These are phyloP conservation scores for Amphiprion ocellaris DNA, from an alignment of 2,113 vertebrate genomes.

Conservation along the genomic window DNA sequence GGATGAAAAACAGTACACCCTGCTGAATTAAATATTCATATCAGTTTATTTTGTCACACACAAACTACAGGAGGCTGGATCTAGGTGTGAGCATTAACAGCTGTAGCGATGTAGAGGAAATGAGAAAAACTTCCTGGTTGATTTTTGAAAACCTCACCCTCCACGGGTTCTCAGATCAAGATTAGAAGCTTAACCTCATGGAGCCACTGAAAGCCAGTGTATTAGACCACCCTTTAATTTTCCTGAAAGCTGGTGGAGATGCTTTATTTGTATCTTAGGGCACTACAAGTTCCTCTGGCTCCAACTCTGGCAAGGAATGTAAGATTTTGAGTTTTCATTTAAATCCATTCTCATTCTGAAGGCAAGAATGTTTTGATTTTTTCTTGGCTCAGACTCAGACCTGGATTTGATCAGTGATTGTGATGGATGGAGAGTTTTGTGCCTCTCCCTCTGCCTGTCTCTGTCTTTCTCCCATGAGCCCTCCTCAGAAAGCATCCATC, in stretches of 20 bases:
- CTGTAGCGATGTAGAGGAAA: neutral
- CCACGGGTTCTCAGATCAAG: conserved; percentile 5
- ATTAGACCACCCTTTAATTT: conserved; percentile 14
- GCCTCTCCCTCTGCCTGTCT: neutral
- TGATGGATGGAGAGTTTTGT: conserved; percentile 24
- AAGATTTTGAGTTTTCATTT: conserved; percentile 24
- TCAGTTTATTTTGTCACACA: no score
- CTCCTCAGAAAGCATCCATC: conserved; percentile 35
- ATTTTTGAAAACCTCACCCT: conserved; percentile 6
- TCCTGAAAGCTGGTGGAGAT: neutral
- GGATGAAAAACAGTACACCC: no score
- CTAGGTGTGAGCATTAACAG: conserved; percentile 17
- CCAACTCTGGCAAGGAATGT: neutral
- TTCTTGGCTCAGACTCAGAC: conserved; percentile 19
- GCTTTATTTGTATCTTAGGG: neutral
- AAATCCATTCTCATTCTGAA: conserved; percentile 23
- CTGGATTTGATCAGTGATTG: conserved; percentile 38
- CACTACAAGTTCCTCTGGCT: conserved; percentile 14
- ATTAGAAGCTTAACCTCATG: conserved; percentile 4
- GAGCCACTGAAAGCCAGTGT: neutral
- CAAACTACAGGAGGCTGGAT: neutral
- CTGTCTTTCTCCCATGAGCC: neutral
- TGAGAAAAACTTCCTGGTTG: conserved; percentile 3
- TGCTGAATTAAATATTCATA: no score
- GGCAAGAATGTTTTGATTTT: conserved; percentile 34